Base-by-base conservation (phyloP, 37 sponge, comb jelly and placozoan genomes). In the Halisarca cf. caerulea region DNA sequence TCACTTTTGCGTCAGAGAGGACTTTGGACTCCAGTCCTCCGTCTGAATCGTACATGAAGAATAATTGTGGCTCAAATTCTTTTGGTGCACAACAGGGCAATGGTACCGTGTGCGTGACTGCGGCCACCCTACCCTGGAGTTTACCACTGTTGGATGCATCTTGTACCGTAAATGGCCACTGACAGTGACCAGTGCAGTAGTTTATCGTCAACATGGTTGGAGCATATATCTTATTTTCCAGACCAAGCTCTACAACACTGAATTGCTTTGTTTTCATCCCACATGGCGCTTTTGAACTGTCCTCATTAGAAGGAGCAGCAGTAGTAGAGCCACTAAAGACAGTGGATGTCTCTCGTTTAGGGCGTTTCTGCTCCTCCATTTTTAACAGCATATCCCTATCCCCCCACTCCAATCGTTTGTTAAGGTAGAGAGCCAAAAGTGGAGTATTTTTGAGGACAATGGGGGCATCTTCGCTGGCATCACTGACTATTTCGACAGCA, bases 21-120 rank as follows among this genome's bases (percentile, higher is more conserved):
- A 71, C 39, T 18, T 6, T 20, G 15, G 72, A 8, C 18, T 14
- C 39, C 39, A 71, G 5, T 5, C 37, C 51, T 47, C 51, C 51
- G 6, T 6, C 6, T 6, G 51, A 47, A 47, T 47, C 51, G 11
- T 47, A 47, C 51, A 14, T 11, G 51, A 47, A 14, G 9, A 47
- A 30, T 5, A 62, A n/a, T 15, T 20, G 30, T 17, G 43, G 24
- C 7, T 37, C 44, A 74, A 40, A 74, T 2, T 36, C 44, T 41
- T 74, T 74, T 14, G 77, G 77, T 8, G 77, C 77, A 74, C 77
- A 74, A 37, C 77, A 74, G 2, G 77, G 77, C 6, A 20, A 2
- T 41, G 77, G 77, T 1, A 74, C 45, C 9, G 36, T 17, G 7
- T 6, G 44, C 17, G 77, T n/a, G 15, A 74, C 2, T 4, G 24